phyloP scores from a whole-genome alignment of 2,888 invertebrate genomes.

The Nomada ferruginata region DNA sequence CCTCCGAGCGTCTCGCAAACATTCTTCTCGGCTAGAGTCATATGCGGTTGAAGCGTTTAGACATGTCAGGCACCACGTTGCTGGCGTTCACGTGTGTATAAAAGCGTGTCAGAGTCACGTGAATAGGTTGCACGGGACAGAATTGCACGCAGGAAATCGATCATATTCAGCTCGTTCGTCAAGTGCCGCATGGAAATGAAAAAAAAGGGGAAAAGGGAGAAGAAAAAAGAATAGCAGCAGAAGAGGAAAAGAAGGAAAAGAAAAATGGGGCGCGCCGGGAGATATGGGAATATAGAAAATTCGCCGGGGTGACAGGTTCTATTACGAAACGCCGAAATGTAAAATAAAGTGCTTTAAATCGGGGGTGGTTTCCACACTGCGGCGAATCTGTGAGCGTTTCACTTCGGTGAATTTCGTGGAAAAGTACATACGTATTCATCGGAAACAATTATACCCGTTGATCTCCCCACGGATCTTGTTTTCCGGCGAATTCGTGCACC shows the following conservation, averaged over 20 bases:
- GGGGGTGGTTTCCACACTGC: neutral
- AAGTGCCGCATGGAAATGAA: neutral
- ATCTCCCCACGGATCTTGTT: neutral
- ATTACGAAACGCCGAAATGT: neutral
- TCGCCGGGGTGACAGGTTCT: neutral
- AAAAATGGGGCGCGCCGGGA: too few species aligned
- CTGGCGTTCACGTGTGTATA: neutral
- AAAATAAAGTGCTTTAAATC: slow-evolving; percentile 17
- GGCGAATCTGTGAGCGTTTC: neutral
- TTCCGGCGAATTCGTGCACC: neutral
- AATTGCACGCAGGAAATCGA: slow-evolving; percentile 28
- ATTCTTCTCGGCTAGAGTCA: slow-evolving; percentile 56
- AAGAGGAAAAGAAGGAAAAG: too few species aligned
- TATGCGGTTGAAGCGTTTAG: slow-evolving; percentile 44
- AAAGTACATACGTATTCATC: neutral
- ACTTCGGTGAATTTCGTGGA: neutral
- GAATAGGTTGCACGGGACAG: neutral
- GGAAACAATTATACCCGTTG: neutral
- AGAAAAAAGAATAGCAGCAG: too few species aligned
- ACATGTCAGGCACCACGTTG: slow-evolving; percentile 16
- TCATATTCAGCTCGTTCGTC: slow-evolving; percentile 1
- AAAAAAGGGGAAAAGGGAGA: neutral
- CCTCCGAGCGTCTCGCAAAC: slow-evolving; percentile 58
- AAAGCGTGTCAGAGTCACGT: neutral
- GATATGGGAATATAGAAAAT: too few species aligned